Evolutionary conservation across 2,888 invertebrate genomes (phyloP).

Genomic region (Spodoptera littoralis): DNA sequence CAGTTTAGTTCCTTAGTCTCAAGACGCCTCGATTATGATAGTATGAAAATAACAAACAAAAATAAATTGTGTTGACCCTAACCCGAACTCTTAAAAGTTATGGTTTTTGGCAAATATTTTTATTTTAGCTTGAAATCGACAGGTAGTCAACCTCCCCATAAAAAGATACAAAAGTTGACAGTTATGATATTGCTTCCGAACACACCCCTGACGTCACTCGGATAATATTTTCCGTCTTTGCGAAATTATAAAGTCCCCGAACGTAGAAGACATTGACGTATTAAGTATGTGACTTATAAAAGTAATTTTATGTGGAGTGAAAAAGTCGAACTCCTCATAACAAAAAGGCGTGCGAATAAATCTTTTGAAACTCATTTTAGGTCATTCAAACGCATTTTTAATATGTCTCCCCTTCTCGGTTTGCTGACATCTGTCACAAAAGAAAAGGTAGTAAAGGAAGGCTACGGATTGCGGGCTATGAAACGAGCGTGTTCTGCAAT

Average conservation of each 20-base stretch:
- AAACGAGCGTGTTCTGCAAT: slow-evolving; percentile 44
- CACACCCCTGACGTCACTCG: too few relatives aligned
- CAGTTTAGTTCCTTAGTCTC: too few relatives aligned
- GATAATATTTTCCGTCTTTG: slow-evolving; percentile 6
- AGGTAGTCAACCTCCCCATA: too few relatives aligned
- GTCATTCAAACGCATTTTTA: slow-evolving; percentile 78
- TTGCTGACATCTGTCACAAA: slow-evolving; percentile 77
- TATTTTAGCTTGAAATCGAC: too few relatives aligned
- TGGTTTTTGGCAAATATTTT: too few relatives aligned
- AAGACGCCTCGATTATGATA: too few relatives aligned
- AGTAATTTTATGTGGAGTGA: slow-evolving; percentile 43
- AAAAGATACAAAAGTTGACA: too few relatives aligned
- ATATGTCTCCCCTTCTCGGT: slow-evolving; percentile 73
- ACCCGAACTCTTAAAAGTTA: too few relatives aligned
- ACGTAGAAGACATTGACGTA: not conserved
- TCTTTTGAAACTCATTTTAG: slow-evolving; percentile 63
- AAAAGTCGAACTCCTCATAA: slow-evolving; percentile 41
- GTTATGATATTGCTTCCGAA: too few relatives aligned
- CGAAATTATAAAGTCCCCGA: slow-evolving; percentile 1
- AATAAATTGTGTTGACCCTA: too few relatives aligned
- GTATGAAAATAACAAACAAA: too few relatives aligned
- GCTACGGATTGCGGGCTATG: slow-evolving; percentile 54
- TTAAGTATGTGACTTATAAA: slow-evolving; percentile 32
- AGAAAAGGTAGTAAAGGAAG: slow-evolving; percentile 68
- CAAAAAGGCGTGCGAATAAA: slow-evolving; percentile 50